Conservation (phyloP, 1,140 invertebrate species). For the Bombus polaris region DNA sequence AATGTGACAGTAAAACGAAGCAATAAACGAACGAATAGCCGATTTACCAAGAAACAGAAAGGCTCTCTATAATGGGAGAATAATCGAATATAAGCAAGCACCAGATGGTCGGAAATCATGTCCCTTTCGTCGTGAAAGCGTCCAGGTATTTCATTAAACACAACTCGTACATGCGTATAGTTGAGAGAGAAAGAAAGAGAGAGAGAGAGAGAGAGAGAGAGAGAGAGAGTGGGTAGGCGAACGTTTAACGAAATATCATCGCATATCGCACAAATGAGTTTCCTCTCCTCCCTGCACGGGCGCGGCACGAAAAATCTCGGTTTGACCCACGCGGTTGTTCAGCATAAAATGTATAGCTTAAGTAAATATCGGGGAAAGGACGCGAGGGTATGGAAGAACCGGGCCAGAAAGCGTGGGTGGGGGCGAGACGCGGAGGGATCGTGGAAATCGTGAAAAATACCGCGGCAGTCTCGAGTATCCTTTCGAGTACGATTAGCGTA, state of each 20-base stretch:
- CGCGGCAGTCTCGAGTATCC: constrained; percentile 70
- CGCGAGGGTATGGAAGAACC: constrained; percentile 43
- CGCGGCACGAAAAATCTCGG: constrained; percentile 40
- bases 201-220: not conserved
- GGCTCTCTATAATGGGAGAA: not conserved
- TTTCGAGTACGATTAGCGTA: constrained; percentile 72
- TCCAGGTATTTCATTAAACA: constrained; percentile 35
- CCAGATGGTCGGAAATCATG: not conserved
- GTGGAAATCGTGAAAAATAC: constrained; percentile 69
- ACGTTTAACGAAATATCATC: constrained; percentile 45
- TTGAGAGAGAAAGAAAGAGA: not conserved
- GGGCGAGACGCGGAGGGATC: constrained; percentile 47
- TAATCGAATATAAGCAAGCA: constrained; percentile 19
- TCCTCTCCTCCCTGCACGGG: not conserved
- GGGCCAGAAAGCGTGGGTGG: constrained; percentile 5
- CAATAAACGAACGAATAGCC: not conserved
- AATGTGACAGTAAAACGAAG: too few relatives aligned
- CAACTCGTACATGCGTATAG: not conserved
- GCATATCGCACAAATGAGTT: constrained; percentile 48
- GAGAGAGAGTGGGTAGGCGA: not conserved
- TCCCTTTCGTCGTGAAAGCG: not conserved
- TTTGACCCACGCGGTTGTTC: constrained; percentile 49
- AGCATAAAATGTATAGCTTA: constrained; percentile 52
- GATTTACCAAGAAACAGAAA: not conserved
- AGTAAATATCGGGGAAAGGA: constrained; percentile 62